Evolutionary conservation across 2,888 invertebrate species (phyloP), one percentile per base, ranked within the genome.

Genomic region (Lasioglossum malachurum): DNA sequence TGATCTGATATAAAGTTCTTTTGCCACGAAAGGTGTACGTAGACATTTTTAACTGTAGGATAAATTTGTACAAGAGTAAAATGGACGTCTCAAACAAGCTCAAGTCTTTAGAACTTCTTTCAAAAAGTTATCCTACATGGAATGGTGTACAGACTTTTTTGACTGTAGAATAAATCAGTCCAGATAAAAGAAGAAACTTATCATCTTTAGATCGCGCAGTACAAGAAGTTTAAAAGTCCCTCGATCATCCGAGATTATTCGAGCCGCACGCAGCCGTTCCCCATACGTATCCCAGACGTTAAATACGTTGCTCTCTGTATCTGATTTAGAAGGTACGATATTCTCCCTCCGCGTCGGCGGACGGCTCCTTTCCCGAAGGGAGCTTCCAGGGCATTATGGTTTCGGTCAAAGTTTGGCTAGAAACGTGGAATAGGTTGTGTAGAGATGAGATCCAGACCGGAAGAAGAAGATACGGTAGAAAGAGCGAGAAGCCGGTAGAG

Each of bases 391-490:
- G 87, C 84, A 89, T 88, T 89, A 88, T 85, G 84, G 86, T 90
- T 85, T 82, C 81, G 86, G 89, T 91, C 85, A 87, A 91, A 91
- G 82, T 85, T 89, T 82, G 86, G 82, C 83, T 83, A 87, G 89
- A 75, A 81, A 79, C 82, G 86, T 77, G 89, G 88, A 83, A 91
- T 84, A 90, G 91, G 84, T 88, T 90, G 89, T 90, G 91, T 88
- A 84, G 85, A 89, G 88, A 88, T 87, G 91, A 89, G 89, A 89
- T 87, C 86, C 85, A 75, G 75, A 57, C 60, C 49, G 75, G 83
- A 76, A 57, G 79, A 53, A 71, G 83, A 79, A 67, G 60, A 57
- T 67, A 27, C 41, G 79, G 38, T 72, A 53, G 69, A 31, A 53
- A 74, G 82, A 67, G 78, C 76, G 69, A 64, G 53, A 38, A 49